Evolutionary conservation across 2,113 vertebrate genomes (phyloP).

Genomic region (Okapia johnstoni): DNA sequence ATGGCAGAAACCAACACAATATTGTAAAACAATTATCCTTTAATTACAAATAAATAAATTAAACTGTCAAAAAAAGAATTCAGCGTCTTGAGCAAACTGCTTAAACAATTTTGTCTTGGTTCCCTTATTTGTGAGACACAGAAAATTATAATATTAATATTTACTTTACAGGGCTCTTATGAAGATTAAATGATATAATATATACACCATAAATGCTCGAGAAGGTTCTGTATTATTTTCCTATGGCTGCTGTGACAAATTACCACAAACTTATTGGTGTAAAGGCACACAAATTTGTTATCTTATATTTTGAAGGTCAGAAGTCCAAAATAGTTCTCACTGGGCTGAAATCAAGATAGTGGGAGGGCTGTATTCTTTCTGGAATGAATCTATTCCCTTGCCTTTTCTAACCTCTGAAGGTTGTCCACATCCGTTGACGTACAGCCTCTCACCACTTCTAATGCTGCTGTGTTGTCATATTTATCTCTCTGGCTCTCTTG

Average conservation of each 20-base stretch:
- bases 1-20: neutral
- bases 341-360: neutral
- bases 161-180: neutral
- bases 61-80: neutral
- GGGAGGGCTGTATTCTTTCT: neutral
- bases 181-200: neutral
- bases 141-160: neutral
- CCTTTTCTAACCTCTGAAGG: neutral
- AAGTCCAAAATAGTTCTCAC: neutral
- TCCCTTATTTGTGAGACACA: neutral
- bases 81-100: neutral
- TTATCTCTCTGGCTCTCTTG: neutral
- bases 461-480: neutral
- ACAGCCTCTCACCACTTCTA: neutral
- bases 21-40: neutral
- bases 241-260: neutral
- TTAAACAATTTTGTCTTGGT: neutral
- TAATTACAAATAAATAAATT: neutral
- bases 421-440: neutral
- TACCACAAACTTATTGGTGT: neutral
- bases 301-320: neutral
- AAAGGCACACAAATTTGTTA: neutral
- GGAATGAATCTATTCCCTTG: neutral
- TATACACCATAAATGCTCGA: neutral
- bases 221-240: neutral